phyloP scores from a whole-genome alignment of 1,140 invertebrate species.

The Tigriopus japonicus region DNA sequence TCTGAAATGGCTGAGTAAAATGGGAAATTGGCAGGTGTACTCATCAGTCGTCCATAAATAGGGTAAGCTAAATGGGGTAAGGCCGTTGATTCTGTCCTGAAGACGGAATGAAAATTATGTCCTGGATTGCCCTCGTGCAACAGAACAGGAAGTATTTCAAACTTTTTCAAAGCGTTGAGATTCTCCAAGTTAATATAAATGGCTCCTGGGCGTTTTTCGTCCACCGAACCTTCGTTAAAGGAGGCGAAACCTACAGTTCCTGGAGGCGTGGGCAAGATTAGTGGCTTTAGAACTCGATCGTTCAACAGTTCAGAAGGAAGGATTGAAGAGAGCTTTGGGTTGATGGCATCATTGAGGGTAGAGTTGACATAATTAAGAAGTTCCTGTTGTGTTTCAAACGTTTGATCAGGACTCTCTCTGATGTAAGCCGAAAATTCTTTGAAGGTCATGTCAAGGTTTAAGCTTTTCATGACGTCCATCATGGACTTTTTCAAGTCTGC shows the following conservation, averaged over 20 bases:
- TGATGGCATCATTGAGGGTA: background rate
- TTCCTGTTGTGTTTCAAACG: background rate
- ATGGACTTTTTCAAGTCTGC: background rate
- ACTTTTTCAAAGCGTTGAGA: background rate
- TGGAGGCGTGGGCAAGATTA: background rate
- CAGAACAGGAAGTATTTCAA: background rate
- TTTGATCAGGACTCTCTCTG: background rate
- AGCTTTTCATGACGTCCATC: background rate
- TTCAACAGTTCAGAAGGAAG: background rate
- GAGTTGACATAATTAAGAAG: background rate
- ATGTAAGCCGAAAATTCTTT: background rate
- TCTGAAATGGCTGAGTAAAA: background rate
- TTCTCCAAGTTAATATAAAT: background rate
- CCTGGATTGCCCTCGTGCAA: background rate
- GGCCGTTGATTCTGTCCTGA: background rate
- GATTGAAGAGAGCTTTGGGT: background rate
- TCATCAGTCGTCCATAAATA: background rate
- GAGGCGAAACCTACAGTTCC: background rate
- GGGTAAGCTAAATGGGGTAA: background rate
- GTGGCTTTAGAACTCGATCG: background rate
- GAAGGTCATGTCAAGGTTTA: background rate
- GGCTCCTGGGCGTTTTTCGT: background rate
- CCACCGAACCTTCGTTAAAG: background rate
- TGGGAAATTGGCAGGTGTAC: background rate
- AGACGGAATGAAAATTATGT: background rate